Conservation (phyloP, 2,113 vertebrate genomes). For the Serinus canaria region DNA sequence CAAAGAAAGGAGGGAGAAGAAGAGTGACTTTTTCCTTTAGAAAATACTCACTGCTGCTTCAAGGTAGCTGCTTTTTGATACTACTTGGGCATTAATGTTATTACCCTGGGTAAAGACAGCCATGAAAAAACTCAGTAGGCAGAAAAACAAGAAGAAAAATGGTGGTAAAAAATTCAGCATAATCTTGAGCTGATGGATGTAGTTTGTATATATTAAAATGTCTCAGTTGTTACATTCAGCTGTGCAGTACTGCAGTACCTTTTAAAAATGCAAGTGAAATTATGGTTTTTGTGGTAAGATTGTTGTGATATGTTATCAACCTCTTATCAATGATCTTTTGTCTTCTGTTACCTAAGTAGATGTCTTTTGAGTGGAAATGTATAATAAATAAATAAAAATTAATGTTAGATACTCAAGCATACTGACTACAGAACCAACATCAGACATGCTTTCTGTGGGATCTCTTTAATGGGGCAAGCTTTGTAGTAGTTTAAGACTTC, state of each 20-base stretch:
- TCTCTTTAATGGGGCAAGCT: background rate
- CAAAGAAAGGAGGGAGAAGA: background rate
- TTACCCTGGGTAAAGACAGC: background rate
- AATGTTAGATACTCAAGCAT: background rate
- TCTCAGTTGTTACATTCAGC: background rate
- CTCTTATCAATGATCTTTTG: background rate
- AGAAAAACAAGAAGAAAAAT: background rate
- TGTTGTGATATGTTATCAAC: background rate
- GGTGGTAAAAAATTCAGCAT: background rate
- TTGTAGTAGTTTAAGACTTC: background rate
- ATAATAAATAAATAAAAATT: background rate
- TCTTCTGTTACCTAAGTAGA: background rate
- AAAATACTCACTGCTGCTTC: background rate
- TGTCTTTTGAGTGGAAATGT: background rate
- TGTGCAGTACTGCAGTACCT: background rate
- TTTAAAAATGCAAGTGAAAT: background rate
- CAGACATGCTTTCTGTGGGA: background rate
- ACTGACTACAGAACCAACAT: background rate
- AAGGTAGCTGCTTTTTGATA: conserved; percentile 13
- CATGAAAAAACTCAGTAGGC: background rate
- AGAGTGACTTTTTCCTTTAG: background rate
- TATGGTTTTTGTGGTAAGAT: background rate
- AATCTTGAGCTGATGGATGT: background rate
- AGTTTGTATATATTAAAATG: background rate
- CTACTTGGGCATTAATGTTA: background rate